Percentiles rank a stretch among this genome's conserved stretches.
phyloP scores from a whole-genome alignment of 2,113 vertebrate genomes.

The Nothoprocta perdicaria region DNA sequence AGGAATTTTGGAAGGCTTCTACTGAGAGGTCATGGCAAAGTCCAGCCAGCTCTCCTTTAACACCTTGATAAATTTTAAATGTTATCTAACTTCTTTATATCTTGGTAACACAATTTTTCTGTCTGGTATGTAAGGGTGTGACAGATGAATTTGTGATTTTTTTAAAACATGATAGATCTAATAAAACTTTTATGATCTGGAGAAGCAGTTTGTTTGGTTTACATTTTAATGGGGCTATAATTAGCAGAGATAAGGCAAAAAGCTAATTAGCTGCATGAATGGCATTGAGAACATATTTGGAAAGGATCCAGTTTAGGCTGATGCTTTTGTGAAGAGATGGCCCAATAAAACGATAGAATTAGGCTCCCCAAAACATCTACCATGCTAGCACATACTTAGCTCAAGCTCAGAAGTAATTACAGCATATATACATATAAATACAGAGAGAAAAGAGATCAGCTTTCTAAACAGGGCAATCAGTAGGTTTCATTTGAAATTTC shows the following conservation, averaged over 20 bases:
- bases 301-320: neutral
- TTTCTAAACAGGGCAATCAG: neutral
- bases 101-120: neutral
- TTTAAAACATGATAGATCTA: neutral
- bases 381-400: neutral
- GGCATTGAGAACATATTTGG: neutral
- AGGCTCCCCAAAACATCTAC: neutral
- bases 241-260: neutral
- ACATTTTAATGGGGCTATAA: neutral
- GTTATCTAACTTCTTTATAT: neutral
- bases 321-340: neutral
- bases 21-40: neutral
- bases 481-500: neutral
- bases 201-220: neutral
- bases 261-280: neutral
- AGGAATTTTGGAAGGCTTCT: neutral
- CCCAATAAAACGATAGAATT: neutral
- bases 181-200: neutral
- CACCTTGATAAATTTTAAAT: neutral
- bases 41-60: neutral
- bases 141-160: neutral
- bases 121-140: neutral
- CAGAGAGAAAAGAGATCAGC: rapidly evolving
- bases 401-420: neutral
- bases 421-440: rapidly evolving